Evolutionary conservation across 2,113 vertebrate species (phyloP).

Genomic region (Pteronura brasiliensis): DNA sequence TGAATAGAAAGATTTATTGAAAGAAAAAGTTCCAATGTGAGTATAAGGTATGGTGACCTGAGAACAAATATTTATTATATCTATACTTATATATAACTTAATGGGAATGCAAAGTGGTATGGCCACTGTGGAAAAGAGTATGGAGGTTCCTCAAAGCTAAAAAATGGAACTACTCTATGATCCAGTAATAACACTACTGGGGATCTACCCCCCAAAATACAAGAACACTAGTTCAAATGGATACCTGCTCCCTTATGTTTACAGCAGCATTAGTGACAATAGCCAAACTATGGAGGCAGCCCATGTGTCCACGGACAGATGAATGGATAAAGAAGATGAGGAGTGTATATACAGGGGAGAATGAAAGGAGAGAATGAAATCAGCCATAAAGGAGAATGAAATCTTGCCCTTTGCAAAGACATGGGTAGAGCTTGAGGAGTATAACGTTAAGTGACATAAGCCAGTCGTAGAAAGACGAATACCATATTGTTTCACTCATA

Average conservation of each 20-base stretch:
- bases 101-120: neutral
- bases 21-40: neutral
- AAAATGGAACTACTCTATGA: neutral
- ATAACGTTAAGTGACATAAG: neutral
- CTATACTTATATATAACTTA: neutral
- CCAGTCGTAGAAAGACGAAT: too few relatives aligned
- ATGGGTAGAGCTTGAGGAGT: neutral
- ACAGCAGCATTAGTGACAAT: neutral
- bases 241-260: neutral
- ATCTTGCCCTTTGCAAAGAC: neutral
- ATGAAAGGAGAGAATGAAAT: too few relatives aligned
- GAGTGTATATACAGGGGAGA: neutral
- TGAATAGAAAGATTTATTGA: neutral
- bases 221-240: neutral
- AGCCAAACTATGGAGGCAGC: neutral
- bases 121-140: neutral
- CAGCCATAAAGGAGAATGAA: neutral
- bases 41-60: neutral
- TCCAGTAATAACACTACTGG: neutral
- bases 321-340: neutral
- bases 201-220: neutral
- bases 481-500: too few relatives aligned
- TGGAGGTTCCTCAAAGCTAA: neutral
- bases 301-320: neutral
- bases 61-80: neutral